Evolutionary conservation across 2,888 invertebrate genomes (phyloP), one percentile per base, ranked within the genome.

Genomic region (Mimumesa dahlbomi): DNA sequence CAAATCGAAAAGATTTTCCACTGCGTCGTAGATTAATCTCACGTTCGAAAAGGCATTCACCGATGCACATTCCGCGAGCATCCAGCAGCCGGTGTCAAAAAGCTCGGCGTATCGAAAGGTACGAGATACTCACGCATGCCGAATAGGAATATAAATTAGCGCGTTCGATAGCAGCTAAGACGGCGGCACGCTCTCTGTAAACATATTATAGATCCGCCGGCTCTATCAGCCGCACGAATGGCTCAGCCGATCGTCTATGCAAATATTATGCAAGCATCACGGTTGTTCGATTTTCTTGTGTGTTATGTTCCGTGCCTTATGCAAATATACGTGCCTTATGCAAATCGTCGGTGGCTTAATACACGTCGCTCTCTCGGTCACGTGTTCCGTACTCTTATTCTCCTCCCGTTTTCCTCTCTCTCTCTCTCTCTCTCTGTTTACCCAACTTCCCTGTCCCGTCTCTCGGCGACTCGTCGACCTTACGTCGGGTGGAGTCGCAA

Each of bases 231-330:
- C 13, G 22, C 7, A 18, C 34, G 50, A 50, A 50, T 14, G 43
- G 36, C 42, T 11, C 36, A 29, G 43, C 18, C 54, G 62, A 62
- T 62, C 67, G 45, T 45, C 62, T 45, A 67, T 67, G 62, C 67
- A 56, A 67, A 67, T 67, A 50, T 67, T 67, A 67, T 62, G 67
- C 62, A 56, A 67, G 62, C 54, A 50, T 43, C 45, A 11, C 67
- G 62, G 59, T 63, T 56, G 62, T 62, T 62, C 67, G 67, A 67
- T 67, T 56, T 19, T 38, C 62, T 54, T 25, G 67, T 49, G 31
- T 29, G 67, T 62, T 67, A 56, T 36, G 66, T 66, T 49, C 16
- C 43, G 18, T 56, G 58, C 49, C 50, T 50, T 58, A 62, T 62
- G 62, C 67, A 61, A 62, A 67, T 67, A 36, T 18, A 21, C 43